Percentiles rank a stretch among this genome's conserved stretches.
phyloP scores from a whole-genome alignment of 2,888 invertebrate genomes.

The Hemicrepidius hirtus region DNA sequence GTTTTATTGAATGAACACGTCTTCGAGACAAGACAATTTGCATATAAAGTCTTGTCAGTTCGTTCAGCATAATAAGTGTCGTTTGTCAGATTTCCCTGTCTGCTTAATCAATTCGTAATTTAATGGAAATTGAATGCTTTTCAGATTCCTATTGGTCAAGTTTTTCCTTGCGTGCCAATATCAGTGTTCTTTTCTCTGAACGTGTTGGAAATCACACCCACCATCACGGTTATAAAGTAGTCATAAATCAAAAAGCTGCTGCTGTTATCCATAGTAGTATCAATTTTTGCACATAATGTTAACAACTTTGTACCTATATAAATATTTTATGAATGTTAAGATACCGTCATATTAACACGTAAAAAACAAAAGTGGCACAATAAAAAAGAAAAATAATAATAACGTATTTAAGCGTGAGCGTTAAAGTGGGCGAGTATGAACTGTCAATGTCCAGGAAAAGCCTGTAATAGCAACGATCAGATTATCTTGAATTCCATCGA shows the following conservation, averaged over 20 bases:
- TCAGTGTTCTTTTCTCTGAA: conserved; percentile 38
- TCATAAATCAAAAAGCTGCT: conserved; percentile 35
- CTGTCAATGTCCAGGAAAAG: conserved; percentile 18
- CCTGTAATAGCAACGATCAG: conserved; percentile 12
- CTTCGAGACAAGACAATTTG: conserved; percentile 19
- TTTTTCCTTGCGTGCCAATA: conserved; percentile 45
- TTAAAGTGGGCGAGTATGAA: conserved; percentile 25
- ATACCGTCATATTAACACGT: neutral
- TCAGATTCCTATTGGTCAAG: neutral
- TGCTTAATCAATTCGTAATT: conserved; percentile 32
- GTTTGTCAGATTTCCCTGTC: conserved; percentile 30
- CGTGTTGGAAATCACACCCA: conserved; percentile 44
- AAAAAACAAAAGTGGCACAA: neutral
- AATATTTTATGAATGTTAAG: conserved; percentile 31
- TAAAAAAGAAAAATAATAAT: conserved; percentile 9
- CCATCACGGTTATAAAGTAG: conserved; percentile 33
- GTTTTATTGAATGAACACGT: conserved; percentile 29
- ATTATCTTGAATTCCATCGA: conserved; percentile 11
- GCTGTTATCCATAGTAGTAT: conserved; percentile 32
- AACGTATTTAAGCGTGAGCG: conserved; percentile 12
- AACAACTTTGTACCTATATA: conserved; percentile 39
- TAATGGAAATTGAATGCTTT: conserved; percentile 17
- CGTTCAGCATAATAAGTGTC: conserved; percentile 28
- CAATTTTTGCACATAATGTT: conserved; percentile 46
- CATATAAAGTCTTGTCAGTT: conserved; percentile 24